Percentiles rank a stretch among this genome's conserved stretches.
Conservation (phyloP, 2,888 invertebrate genomes). For the Nomada fucata region DNA sequence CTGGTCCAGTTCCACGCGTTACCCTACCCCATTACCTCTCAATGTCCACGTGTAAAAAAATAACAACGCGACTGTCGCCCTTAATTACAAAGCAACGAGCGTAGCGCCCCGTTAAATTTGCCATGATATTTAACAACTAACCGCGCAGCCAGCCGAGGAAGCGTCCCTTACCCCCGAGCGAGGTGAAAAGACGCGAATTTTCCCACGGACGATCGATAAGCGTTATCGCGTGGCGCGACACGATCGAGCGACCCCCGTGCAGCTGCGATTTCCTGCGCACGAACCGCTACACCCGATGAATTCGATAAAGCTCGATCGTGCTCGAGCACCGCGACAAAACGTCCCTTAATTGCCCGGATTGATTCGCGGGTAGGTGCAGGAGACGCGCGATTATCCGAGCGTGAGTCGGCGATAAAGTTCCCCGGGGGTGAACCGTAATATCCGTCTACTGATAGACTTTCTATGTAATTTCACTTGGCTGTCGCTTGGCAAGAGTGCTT, state of each 20-base stretch:
- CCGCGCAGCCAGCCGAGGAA: neutral
- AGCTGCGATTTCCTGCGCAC: constrained; percentile 49
- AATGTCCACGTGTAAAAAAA: no score
- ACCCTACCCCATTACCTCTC: no score
- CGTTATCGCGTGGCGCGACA: constrained; percentile 39
- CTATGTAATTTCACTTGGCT: constrained; percentile 62
- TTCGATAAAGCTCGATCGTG: constrained; percentile 56
- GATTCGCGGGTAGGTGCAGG: constrained; percentile 42
- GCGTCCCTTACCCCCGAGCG: neutral
- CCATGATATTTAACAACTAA: constrained; percentile 9
- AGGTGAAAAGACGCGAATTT: constrained; percentile 28
- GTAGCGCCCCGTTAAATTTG: neutral
- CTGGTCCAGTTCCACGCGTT: no score
- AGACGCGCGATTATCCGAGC: constrained; percentile 50
- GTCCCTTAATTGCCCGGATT: constrained; percentile 59
- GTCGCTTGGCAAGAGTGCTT: constrained; percentile 23
- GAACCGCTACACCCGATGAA: constrained; percentile 31
- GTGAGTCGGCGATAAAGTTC: constrained; percentile 57
- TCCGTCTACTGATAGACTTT: constrained; percentile 71
- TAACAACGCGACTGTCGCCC: no score
- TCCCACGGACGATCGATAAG: constrained; percentile 40
- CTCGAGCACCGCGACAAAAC: constrained; percentile 54
- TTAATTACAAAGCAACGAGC: no score
- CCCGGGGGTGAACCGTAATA: constrained; percentile 60
- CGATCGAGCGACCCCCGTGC: constrained; percentile 43